Evolutionary conservation across 2,797 vertebrate genomes (phyloP), one percentile per base, ranked within the genome.

Genomic region (Discoglossus pictus): DNA sequence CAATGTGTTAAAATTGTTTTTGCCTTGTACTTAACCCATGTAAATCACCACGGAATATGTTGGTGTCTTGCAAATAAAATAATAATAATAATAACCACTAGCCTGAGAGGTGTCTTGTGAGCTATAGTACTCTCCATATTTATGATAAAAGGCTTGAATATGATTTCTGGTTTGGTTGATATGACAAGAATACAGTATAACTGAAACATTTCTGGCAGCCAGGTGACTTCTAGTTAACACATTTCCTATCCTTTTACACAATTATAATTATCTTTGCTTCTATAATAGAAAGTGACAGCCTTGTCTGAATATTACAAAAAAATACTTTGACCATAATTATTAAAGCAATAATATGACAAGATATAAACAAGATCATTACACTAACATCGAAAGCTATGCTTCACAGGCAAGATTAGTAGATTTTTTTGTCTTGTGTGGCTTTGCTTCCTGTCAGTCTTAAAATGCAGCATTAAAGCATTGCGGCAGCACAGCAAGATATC

Each of bases 401-500:
- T 58, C 23, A 48, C 7, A 48, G 27, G 7, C 31, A 50, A 34
- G 21, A 54, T 61, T 53, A 44, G 10, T 34, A 68, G 47, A 61
- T 61, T 69, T n/a, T n/a, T 61, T 23, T 54, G 21, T 39, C 38
- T 53, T 61, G 43, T 61, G 66, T 47, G 31, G 31, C 48, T 52
- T 46, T 39, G 39, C 24, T 46, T 23, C 16, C 21, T 47, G 50
- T 61, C 50, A 61, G 43, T 54, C 58, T 61, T 61, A 34, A 69
- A 61, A 47, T 47, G 27, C 13, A 39, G 50, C 40, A 44, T 69
- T 54, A 46, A 54, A 47, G 11, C 53, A 17, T 39, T 21, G 58
- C 40, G 31, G 40, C 58, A 46, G 17, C 66, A 69, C 66, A 69
- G 66, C 58, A 31, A 54, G 66, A 13, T 51, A 52, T 38, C 18